Base-by-base conservation (phyloP, 2,888 invertebrate species). In the Tenthredo amoena region DNA sequence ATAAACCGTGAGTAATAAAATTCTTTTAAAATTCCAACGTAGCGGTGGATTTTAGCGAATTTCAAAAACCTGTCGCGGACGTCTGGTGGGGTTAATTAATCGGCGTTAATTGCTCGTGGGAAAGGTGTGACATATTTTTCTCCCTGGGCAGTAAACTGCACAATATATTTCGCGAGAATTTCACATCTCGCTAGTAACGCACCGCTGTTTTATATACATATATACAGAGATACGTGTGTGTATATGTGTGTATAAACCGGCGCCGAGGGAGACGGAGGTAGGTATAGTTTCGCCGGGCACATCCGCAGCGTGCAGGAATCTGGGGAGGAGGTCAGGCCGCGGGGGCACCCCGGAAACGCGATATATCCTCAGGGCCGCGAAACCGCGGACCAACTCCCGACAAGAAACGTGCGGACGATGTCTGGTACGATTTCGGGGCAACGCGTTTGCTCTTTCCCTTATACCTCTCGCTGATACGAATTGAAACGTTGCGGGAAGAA, bases 291-390 rank as follows among this genome's bases (percentile, higher is more conserved):
- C 68, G 58, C 26, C 71, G 47, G 84, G 72, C 77, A 87, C 86
- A 88, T 86, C 85, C 87, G 86, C 89, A 65, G 87, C 89, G 89
- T 90, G 90, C 88, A 90, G 89, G 90, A 90, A 90, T 90, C 88
- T 87, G 58, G 85, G 72, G 87, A 86, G 87, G 86, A 88, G 89
- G 89, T 91, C 89, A 88, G 82, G 86, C 86, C 87, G 82, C 84
- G 47, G 65, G 89, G 88, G 88, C 88, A 90, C 88, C 89, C 89
- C 89, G 91, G 90, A 90, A 91, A 89, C 87, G 88, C 89, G 89
- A 90, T 90, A 88, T 88, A 90, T 91, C 87, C 88, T 86, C 77
- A 85, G 86, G 40, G 68, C 85, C 68, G 85, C 74, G 82, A 85
- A 85, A 68, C 68, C 65, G 81, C 81, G 81, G 62, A 81, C 58